These are phyloP conservation scores for Thunnus thynnus DNA, from an alignment of 2,113 vertebrate genomes.

Conservation along the genomic window DNA sequence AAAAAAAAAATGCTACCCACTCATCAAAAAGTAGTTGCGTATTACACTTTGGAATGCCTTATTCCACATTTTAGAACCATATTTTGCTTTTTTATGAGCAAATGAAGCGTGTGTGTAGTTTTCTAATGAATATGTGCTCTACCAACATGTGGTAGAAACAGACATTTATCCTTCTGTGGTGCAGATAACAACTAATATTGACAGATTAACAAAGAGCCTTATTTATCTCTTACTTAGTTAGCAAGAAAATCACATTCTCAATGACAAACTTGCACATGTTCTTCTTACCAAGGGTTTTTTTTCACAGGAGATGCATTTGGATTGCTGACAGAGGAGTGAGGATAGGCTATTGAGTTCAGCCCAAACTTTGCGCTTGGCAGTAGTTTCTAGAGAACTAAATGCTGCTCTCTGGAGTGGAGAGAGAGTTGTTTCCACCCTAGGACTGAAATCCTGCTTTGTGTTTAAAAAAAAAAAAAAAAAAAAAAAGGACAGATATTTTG, in stretches of 20 bases:
- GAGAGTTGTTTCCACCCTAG: slow-evolving; percentile 80
- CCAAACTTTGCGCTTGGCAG: slow-evolving; percentile 75
- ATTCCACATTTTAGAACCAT: slow-evolving; percentile 60
- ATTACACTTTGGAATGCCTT: slow-evolving; percentile 64
- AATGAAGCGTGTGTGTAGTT: slow-evolving; percentile 57
- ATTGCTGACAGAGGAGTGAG: slow-evolving; percentile 56
- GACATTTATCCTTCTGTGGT: slow-evolving; percentile 34
- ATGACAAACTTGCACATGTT: slow-evolving; percentile 52
- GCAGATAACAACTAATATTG: slow-evolving; percentile 37
- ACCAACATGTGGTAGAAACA: slow-evolving; percentile 32
- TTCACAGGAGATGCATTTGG: slow-evolving; percentile 61
- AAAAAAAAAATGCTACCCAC: slow-evolving; percentile 9
- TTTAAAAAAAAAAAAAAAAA: slow-evolving; percentile 33
- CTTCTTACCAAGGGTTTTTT: slow-evolving; percentile 18
- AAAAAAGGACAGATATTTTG: slow-evolving; percentile 79
- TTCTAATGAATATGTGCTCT: slow-evolving; percentile 43
- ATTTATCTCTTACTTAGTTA: slow-evolving; percentile 35
- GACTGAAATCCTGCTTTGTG: slow-evolving; percentile 72
- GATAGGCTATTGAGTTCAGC: slow-evolving; percentile 74
- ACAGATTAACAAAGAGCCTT: slow-evolving; percentile 45
- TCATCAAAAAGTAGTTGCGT: slow-evolving; percentile 62
- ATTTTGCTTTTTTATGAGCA: slow-evolving; percentile 68
- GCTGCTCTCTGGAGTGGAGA: slow-evolving; percentile 80
- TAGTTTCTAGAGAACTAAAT: not conserved
- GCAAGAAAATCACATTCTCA: slow-evolving; percentile 32